Evolutionary conservation across 1,140 invertebrate genomes (phyloP).

Genomic region (Diachasmimorpha longicaudata): DNA sequence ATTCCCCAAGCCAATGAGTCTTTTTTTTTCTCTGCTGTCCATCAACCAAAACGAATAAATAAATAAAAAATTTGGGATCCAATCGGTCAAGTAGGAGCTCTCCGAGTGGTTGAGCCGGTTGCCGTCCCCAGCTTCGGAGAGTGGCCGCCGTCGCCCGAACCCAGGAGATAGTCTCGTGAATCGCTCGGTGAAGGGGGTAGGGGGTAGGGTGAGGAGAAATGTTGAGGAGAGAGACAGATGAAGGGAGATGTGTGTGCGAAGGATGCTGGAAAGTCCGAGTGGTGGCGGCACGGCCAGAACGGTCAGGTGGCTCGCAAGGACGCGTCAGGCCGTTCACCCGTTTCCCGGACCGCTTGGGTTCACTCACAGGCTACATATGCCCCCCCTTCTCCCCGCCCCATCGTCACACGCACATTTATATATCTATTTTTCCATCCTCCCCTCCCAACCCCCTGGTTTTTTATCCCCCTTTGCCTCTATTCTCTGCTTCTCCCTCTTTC

Average conservation of each 20-base stretch:
- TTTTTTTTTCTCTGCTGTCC: not conserved
- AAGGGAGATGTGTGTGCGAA: constrained; percentile 25
- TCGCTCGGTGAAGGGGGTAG: not conserved
- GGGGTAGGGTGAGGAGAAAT: not conserved
- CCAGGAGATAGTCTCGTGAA: constrained; percentile 11
- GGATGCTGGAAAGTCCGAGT: constrained; percentile 55
- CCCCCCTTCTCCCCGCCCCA: constrained; percentile 10
- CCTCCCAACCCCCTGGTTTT: constrained; percentile 19
- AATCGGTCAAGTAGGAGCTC: constrained; percentile 45
- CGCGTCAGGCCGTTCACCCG: constrained; percentile 63
- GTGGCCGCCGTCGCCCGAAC: not conserved
- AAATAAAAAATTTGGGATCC: constrained; percentile 16
- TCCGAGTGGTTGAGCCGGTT: constrained; percentile 40
- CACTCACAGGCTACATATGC: constrained; percentile 23
- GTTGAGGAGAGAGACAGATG: not conserved
- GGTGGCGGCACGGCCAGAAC: constrained; percentile 58
- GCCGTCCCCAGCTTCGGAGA: not conserved
- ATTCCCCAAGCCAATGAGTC: not conserved
- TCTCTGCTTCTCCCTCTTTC: not conserved
- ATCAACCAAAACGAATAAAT: not conserved
- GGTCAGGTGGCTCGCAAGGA: constrained; percentile 65
- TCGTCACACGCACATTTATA: not conserved
- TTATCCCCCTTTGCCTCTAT: constrained; percentile 2
- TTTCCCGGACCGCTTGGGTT: constrained; percentile 44
- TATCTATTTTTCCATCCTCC: not conserved